Base-by-base conservation (phyloP, 2,113 vertebrate genomes). In the Poeciliopsis retropinna region DNA sequence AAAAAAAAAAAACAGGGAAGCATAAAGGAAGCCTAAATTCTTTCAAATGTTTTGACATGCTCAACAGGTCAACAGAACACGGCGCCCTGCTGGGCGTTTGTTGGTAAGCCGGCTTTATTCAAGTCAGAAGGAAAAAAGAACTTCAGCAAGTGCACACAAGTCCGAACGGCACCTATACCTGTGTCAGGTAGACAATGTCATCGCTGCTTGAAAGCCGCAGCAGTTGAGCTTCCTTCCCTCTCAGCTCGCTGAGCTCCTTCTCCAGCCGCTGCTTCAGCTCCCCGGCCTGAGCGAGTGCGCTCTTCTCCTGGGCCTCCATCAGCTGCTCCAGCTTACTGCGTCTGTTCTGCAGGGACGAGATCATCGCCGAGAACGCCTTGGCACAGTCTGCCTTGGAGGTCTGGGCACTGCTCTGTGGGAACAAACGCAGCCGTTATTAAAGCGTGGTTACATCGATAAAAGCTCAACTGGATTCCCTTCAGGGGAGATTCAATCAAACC, bases 251-350 rank as follows among this genome's bases (percentile, higher is more conserved):
- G 22, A 81, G 54, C 51, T 85, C 64, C 34, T 67, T 19, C 60
- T 67, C 11, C 70, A 84, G 60, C 31, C n/a, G 37, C 68, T 47
- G 28, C 74, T 60, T 34, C 1, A 29, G 64, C 31, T 44, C 11
- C 4, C 54, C 47, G 0, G 17, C 67, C 67, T 69, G 72, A 0
- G 27, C 0, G 1, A 34, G 14, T 0, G 70, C 80, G 15, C 34
- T 32, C 39, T 75, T 32, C 82, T 84, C 67, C 65, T 79, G 85
- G 6, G 19, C 17, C 32, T 11, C 12, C 13, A 85, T 80, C 63
- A 77, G 70, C 64, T 41, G 63, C 68, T 70, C 72, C 64, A 75
- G 67, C 25, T 78, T 61, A 1, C n/a, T 29, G 1, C 22, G 28
- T 25, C 57, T 62, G 29, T 10, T 69, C 41, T 75, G 31, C 29